A percentile compares a stretch with the other conserved stretches of the same genome.
Evolutionary conservation across 2,888 invertebrate species (phyloP).

Genomic region (Tiphia femorata): DNA sequence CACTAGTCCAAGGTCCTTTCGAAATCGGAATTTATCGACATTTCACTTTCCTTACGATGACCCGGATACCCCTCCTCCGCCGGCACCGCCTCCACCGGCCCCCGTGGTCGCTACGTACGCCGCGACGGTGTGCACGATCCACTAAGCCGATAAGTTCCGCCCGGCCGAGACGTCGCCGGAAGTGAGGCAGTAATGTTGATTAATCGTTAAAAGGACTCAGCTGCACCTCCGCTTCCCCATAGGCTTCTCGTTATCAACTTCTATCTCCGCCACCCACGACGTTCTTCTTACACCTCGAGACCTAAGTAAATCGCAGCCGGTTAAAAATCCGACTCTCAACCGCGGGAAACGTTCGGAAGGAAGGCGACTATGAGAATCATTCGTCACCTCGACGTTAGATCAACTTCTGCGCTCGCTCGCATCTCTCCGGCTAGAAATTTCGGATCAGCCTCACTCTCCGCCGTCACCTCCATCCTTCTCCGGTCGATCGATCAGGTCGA

Average conservation of each 20-base stretch:
- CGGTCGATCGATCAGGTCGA: not conserved
- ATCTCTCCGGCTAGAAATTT: no score
- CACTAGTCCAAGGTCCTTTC: constrained; percentile 44
- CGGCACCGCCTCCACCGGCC: no score
- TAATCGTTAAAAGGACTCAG: constrained; percentile 15
- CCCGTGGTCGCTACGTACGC: not conserved
- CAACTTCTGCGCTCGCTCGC: no score
- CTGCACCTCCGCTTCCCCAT: no score
- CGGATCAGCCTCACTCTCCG: not conserved
- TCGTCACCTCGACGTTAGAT: no score
- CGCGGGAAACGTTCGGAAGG: no score
- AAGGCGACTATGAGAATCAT: no score
- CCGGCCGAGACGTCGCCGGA: constrained; percentile 14
- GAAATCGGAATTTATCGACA: constrained; percentile 44
- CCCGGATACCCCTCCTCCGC: no score
- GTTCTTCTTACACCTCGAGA: no score
- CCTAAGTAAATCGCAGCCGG: no score
- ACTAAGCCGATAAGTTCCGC: constrained; percentile 27
- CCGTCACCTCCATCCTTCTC: not conserved
- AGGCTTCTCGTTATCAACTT: not conserved
- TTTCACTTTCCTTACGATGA: constrained; percentile 45
- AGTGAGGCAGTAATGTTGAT: constrained; percentile 15
- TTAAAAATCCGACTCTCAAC: no score
- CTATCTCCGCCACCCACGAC: no score
- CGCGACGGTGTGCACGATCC: constrained; percentile 30